Percentiles rank a stretch among this genome's conserved stretches.
These are phyloP conservation scores for Acrossocheilus fasciatus DNA, from an alignment of 2,797 vertebrate species.

Conservation along the genomic window DNA sequence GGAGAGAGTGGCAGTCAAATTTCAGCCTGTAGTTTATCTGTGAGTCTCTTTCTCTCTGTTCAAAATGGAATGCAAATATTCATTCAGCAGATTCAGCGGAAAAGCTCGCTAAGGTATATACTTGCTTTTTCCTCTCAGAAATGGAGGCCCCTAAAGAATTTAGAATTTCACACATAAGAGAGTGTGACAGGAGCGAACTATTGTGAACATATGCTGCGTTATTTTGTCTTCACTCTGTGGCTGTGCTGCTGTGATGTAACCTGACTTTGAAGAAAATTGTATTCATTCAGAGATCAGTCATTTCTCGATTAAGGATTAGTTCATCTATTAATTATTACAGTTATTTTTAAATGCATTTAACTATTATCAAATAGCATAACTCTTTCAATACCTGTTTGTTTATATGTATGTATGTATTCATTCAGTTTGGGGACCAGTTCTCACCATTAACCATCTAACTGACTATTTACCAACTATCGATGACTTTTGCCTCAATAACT, in stretches of 20 bases:
- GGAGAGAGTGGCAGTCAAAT: constrained; percentile 31
- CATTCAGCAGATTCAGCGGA: constrained; percentile 16
- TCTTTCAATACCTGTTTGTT: not conserved
- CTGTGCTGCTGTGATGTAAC: not conserved
- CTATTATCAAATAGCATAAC: not conserved
- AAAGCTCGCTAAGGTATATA: not conserved
- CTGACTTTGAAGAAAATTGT: not conserved
- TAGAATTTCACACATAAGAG: constrained; percentile 5
- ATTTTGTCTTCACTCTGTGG: not conserved
- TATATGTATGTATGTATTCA: not conserved
- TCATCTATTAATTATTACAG: not conserved
- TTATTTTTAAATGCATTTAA: not conserved
- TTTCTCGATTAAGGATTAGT: not conserved
- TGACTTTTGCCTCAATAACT: not conserved
- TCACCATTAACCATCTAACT: not conserved
- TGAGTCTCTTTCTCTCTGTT: constrained; percentile 20
- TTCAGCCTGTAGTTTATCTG: constrained; percentile 40
- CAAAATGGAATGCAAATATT: constrained; percentile 43
- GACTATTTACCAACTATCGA: too few species aligned
- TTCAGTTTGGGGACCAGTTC: not conserved
- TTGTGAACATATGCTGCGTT: not conserved
- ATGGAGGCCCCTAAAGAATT: not conserved
- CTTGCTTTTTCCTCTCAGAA: constrained; percentile 13
- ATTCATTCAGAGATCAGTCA: not conserved
- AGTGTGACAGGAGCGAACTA: not conserved